Conservation (phyloP, 53 echinoderm and acorn worm genomes). For the Zoroaster sp. region DNA sequence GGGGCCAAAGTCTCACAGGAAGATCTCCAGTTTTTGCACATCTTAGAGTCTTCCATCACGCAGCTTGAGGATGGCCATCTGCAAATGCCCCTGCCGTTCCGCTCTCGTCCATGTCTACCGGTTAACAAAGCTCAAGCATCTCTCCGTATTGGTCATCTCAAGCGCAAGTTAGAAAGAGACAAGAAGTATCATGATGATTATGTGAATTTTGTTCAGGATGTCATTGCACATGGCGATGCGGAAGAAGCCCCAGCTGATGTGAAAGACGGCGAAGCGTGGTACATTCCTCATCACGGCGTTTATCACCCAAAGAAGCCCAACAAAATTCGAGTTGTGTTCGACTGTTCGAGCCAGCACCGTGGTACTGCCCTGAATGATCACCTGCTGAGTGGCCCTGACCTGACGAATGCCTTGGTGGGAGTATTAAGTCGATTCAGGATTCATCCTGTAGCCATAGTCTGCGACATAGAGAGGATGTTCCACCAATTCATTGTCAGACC, state of each 20-base stretch:
- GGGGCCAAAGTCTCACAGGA: slow-evolving; percentile 45
- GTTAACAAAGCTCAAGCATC: slow-evolving; percentile 50
- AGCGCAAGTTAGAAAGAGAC: slow-evolving; percentile 25
- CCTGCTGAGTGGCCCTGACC: slow-evolving; percentile 14
- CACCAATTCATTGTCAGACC: slow-evolving; percentile 16
- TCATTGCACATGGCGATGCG: slow-evolving; percentile 7
- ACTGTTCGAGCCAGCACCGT: background rate
- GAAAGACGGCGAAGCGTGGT: slow-evolving; percentile 29
- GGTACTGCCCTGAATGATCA: slow-evolving; percentile 37
- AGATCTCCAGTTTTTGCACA: slow-evolving; percentile 42
- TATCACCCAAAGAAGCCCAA: too few relatives aligned
- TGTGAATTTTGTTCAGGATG: slow-evolving; percentile 14
- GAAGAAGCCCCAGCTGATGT: background rate
- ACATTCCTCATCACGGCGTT: slow-evolving; percentile 44
- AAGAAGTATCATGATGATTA: slow-evolving; percentile 33
- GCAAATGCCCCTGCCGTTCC: slow-evolving; percentile 66
- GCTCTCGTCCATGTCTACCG: slow-evolving; percentile 32
- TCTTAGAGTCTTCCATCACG: slow-evolving; percentile 21
- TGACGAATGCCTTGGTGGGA: slow-evolving; percentile 39
- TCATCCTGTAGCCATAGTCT: slow-evolving; percentile 32
- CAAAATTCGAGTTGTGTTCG: too few relatives aligned
- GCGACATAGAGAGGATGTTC: slow-evolving; percentile 40
- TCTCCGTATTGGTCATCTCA: slow-evolving; percentile 10
- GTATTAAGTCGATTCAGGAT: slow-evolving; percentile 12
- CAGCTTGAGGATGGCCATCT: slow-evolving; percentile 46